Evolutionary conservation across 2,797 vertebrate genomes (phyloP).

Genomic region (Gallinago nigripennis): DNA sequence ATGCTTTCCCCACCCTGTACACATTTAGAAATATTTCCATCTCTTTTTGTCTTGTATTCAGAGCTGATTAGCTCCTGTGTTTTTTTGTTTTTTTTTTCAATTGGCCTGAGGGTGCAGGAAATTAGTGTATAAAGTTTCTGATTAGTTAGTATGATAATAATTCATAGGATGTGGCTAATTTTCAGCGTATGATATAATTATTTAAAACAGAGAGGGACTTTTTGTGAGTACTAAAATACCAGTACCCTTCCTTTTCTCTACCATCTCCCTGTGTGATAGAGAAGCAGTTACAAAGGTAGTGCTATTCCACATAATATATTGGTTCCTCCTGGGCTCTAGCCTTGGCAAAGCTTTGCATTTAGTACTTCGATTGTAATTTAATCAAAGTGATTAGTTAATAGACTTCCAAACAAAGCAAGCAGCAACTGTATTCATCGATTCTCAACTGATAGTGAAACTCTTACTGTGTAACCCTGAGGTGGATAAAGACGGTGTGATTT

Average conservation of each 20-base stretch:
- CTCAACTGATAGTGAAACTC: background rate
- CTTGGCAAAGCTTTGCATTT: background rate
- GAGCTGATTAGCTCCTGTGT: background rate
- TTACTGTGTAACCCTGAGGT: background rate
- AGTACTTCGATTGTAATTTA: background rate
- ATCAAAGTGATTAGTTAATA: background rate
- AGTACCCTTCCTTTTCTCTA: background rate
- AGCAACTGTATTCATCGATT: background rate
- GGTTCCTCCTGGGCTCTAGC: background rate
- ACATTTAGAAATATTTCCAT: background rate
- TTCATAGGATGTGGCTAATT: background rate
- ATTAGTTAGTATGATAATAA: background rate
- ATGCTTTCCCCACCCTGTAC: background rate
- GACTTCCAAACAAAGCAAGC: background rate
- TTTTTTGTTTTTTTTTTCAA: background rate
- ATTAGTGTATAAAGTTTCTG: background rate
- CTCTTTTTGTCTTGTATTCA: background rate
- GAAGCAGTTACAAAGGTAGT: background rate
- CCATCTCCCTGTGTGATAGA: background rate
- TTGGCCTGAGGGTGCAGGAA: background rate
- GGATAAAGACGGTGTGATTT: background rate
- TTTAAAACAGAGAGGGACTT: background rate
- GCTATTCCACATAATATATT: background rate
- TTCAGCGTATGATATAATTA: background rate
- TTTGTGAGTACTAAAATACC: background rate